phyloP scores from a whole-genome alignment of 2,113 vertebrate species.

The Melanocharis versteri region DNA sequence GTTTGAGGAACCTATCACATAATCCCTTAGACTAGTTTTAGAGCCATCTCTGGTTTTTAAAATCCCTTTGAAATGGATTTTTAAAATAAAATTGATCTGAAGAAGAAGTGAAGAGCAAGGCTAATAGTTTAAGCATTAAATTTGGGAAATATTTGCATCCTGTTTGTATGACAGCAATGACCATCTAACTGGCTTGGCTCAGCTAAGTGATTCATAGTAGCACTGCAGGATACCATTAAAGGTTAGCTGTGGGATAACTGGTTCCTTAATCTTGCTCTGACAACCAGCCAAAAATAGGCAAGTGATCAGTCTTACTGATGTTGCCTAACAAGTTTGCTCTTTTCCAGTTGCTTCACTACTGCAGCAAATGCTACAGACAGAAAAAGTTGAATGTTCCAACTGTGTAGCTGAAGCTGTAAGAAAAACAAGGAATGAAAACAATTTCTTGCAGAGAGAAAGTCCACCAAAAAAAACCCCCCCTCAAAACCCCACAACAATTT shows the following conservation, averaged over 20 bases:
- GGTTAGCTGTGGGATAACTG: background rate
- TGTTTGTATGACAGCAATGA: background rate
- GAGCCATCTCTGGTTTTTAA: background rate
- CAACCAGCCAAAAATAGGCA: background rate
- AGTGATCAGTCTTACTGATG: background rate
- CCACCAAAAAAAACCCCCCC: background rate
- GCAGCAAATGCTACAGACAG: background rate
- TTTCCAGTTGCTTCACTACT: background rate
- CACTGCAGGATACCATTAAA: background rate
- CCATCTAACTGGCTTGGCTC: background rate
- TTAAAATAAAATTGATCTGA: background rate
- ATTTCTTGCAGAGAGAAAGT: background rate
- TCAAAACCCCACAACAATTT: background rate
- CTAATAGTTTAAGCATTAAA: background rate
- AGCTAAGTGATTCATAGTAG: background rate
- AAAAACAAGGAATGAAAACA: background rate
- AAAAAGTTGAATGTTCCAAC: background rate
- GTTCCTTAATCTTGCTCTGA: background rate
- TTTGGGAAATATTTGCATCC: background rate
- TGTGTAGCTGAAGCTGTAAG: background rate
- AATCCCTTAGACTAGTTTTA: background rate
- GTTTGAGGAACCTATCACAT: background rate
- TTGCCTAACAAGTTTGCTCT: background rate
- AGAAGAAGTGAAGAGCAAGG: background rate
- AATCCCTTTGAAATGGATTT: background rate